A percentile compares a stretch with the other conserved stretches of the same genome.
Evolutionary conservation across 2,113 vertebrate genomes (phyloP).

Genomic region (Datnioides undecimradiatus): DNA sequence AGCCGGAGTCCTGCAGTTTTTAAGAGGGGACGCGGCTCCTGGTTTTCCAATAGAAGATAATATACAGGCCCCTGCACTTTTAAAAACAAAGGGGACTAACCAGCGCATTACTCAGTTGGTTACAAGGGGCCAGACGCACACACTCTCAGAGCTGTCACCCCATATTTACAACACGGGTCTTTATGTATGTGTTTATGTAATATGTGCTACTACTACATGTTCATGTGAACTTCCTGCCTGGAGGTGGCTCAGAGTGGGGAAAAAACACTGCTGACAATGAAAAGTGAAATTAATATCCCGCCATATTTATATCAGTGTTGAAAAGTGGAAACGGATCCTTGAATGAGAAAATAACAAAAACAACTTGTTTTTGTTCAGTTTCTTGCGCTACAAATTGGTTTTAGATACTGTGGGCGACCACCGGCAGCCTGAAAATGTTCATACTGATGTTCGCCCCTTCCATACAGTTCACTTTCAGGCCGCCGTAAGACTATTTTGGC

Average conservation of each 20-base stretch:
- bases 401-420: not conserved
- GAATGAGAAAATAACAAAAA: not conserved
- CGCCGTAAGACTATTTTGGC: not conserved
- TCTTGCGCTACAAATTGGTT: not conserved
- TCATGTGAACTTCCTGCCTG: not conserved
- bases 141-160: slow-evolving; percentile 54
- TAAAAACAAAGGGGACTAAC: slow-evolving; percentile 69
- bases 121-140: slow-evolving; percentile 41
- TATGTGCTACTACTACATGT: slow-evolving; percentile 8
- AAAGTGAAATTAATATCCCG: not conserved
- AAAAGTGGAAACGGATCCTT: no score
- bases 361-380: not conserved
- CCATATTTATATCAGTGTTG: not conserved
- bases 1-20: slow-evolving; percentile 36
- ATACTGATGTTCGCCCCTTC: not conserved
- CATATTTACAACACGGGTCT: slow-evolving; percentile 62
- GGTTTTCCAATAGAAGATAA: slow-evolving; percentile 72
- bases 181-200: slow-evolving; percentile 20
- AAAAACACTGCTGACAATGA: not conserved
- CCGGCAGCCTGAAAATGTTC: not conserved
- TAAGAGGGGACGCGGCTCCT: slow-evolving; percentile 52
- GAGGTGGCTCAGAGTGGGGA: not conserved
- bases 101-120: slow-evolving; percentile 56
- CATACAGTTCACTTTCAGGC: slow-evolving; percentile 14
- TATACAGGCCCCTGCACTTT: slow-evolving; percentile 59